phyloP scores from a whole-genome alignment of 2,113 vertebrate species.

The Vulpes ferrilata region DNA sequence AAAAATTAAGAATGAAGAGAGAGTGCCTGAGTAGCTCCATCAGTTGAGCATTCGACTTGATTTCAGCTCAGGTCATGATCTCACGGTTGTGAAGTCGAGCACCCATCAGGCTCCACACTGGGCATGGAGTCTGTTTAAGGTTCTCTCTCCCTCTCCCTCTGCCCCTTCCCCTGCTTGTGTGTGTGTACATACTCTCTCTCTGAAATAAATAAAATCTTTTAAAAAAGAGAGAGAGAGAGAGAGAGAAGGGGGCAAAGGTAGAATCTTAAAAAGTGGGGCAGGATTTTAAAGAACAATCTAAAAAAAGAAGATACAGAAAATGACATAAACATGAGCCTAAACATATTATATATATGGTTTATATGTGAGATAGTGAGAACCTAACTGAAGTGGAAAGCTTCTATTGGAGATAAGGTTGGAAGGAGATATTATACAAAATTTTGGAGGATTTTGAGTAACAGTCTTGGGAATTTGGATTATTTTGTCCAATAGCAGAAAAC shows the following conservation, averaged over 20 bases:
- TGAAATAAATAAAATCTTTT: too few species aligned
- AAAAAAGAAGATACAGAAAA: not conserved
- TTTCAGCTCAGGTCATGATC: too few species aligned
- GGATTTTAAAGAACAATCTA: not conserved
- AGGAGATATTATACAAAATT: not conserved
- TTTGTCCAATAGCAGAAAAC: not conserved
- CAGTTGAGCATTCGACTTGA: not conserved
- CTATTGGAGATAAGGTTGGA: not conserved
- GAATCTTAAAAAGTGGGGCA: not conserved
- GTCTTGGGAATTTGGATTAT: not conserved
- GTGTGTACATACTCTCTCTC: too few species aligned
- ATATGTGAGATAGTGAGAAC: not conserved
- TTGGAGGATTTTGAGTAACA: not conserved
- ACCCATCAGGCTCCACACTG: too few species aligned
- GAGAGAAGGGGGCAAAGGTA: not conserved
- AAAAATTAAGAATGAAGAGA: not conserved
- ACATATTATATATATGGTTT: not conserved
- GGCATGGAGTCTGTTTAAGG: too few species aligned
- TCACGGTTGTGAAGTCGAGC: too few species aligned
- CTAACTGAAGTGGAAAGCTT: not conserved
- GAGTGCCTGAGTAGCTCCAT: not conserved
- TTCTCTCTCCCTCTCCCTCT: too few species aligned
- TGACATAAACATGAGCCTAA: not conserved
- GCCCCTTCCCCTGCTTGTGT: too few species aligned
- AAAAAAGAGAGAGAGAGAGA: too few species aligned